Evolutionary conservation across 2,888 invertebrate genomes (phyloP).

Genomic region (Ectemnius continuus): DNA sequence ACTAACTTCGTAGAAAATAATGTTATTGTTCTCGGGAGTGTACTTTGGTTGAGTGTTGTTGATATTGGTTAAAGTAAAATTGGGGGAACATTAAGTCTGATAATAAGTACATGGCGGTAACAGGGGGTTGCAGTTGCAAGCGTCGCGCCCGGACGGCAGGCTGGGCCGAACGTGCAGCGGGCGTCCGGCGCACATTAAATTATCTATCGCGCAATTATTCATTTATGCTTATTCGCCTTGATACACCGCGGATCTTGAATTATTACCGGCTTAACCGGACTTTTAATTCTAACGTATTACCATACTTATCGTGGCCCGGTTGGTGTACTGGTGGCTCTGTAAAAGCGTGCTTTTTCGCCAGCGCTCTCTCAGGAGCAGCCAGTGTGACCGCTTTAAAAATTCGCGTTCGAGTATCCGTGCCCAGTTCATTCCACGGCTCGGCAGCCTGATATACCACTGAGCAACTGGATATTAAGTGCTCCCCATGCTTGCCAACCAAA

Average conservation of each 20-base stretch:
- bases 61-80: conserved; percentile 20
- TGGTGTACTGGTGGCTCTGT: conserved; percentile 32
- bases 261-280: conserved; percentile 74
- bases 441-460: no score
- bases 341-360: conserved; percentile 43
- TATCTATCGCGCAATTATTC: conserved; percentile 76
- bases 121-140: conserved; percentile 2
- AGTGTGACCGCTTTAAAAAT: conserved; percentile 11
- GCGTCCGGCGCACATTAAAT: conserved; percentile 65
- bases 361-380: neutral
- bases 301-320: conserved; percentile 71
- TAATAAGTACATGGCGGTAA: conserved; percentile 35
- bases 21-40: no score
- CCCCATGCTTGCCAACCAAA: no score
- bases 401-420: neutral
- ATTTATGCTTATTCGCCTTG: conserved; percentile 77
- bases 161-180: conserved; percentile 49
- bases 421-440: neutral
- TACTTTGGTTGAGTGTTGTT: no score
- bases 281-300: conserved; percentile 75
- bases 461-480: no score
- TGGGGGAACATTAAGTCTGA: conserved; percentile 41
- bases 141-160: conserved; percentile 27
- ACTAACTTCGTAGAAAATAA: neutral
- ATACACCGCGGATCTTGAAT: conserved; percentile 76